These are phyloP conservation scores for Drosophila pseudoobscura DNA, from an alignment of 1,140 invertebrate species.

Conservation along the genomic window DNA sequence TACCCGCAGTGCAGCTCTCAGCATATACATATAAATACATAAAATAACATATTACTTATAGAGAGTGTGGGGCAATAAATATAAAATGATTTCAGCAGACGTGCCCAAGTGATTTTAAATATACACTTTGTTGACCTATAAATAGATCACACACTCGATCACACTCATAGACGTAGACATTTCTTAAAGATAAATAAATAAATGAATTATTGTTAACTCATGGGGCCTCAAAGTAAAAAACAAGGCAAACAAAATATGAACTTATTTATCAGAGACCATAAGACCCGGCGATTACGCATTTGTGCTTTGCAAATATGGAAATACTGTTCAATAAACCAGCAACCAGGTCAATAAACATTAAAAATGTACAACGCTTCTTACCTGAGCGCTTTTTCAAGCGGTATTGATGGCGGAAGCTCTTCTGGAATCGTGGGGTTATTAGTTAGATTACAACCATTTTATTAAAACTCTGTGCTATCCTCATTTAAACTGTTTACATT, in stretches of 20 bases:
- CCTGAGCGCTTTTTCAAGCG: constrained; percentile 5
- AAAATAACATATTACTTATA: constrained; percentile 2
- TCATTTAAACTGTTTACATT: constrained; percentile 48
- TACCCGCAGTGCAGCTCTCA: not conserved
- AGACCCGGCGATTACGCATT: constrained; percentile 25
- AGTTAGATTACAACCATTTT: constrained; percentile 39
- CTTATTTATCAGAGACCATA: not conserved
- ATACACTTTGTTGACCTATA: constrained; percentile 5
- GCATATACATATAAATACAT: constrained; percentile 2
- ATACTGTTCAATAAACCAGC: constrained; percentile 3
- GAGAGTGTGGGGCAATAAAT: not conserved
- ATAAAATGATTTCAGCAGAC: constrained; percentile 2
- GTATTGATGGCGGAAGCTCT: not conserved
- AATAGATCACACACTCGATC: constrained; percentile 22
- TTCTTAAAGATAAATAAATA: constrained; percentile 27
- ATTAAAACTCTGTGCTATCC: constrained; percentile 13
- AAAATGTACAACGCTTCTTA: constrained; percentile 1
- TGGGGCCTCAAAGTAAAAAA: constrained; percentile 13
- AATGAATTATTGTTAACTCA: constrained; percentile 32
- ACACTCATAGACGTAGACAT: constrained; percentile 2
- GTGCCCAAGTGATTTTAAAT: constrained; percentile 14
- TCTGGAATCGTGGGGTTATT: constrained; percentile 5
- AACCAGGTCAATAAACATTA: constrained; percentile 3
- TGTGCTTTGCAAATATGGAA: not conserved
- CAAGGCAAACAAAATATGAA: constrained; percentile 32